Evolutionary conservation across 2,113 vertebrate species (phyloP), one percentile per base, ranked within the genome.

Genomic region (Elephas maximus): DNA sequence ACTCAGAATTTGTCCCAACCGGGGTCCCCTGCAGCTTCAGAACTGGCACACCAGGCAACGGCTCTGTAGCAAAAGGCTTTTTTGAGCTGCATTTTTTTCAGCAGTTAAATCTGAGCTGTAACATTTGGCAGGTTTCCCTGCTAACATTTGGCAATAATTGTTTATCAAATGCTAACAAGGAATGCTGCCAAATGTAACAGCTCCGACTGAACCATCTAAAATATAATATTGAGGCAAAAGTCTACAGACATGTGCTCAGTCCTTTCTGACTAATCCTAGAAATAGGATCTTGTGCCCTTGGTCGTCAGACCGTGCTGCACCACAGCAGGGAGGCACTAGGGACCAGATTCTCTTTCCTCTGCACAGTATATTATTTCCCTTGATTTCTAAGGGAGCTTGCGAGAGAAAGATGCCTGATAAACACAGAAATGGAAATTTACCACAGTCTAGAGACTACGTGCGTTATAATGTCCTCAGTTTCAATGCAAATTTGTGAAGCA

Each of bases 151-250:
- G 98, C 97, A 98, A 97, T 98, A 98, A 98, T 98, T 98, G 98
- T 98, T 98, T 98, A 98, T 98, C 98, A 98, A 98, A 98, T 97
- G 98, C 98, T 98, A 98, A 98, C 97, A 96, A 98, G 98, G 97
- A 98, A 97, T 71, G 90, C 96, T 98, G 97, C 97, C 97, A 98
- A 98, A 98, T 91, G 97, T 94, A 97, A 95, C 97, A 97, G 97
- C 97, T 97, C 97, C 8, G 85, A 94, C 97, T 95, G 95, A 97
- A 97, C 95, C 97, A 96, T 97, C 93, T 95, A 96, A 97, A 97
- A 97, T 97, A 91, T 87, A 98, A 95, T 79, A 97, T 45, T 86
- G 98, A 98, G 63, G 96, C 85, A 88, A 91, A 91, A 95, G 93
- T 95, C 97, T 95, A 84, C 91, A 95, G 95, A 92, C 95, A 93